Percentiles rank a stretch among this genome's conserved stretches.
Evolutionary conservation across 2,888 invertebrate genomes (phyloP).

Genomic region (Megamerina dolium): DNA sequence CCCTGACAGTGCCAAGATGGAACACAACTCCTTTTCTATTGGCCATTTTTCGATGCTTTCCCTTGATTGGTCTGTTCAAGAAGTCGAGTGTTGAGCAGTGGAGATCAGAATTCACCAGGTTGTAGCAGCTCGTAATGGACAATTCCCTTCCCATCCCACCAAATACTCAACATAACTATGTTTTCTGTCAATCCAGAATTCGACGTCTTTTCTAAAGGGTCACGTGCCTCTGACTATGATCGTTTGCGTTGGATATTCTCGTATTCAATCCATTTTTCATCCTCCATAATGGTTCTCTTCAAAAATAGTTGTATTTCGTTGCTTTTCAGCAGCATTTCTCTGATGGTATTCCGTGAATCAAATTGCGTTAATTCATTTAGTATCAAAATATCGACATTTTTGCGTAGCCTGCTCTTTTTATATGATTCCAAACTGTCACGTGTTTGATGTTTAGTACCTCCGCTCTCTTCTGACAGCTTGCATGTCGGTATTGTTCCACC

Average conservation of each 20-base stretch:
- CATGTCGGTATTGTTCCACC: neutral
- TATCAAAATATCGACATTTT: neutral
- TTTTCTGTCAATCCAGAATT: neutral
- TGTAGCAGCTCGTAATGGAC: neutral
- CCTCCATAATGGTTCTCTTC: neutral
- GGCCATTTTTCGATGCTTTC: too few species aligned
- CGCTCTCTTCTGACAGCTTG: neutral
- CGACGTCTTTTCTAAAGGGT: neutral
- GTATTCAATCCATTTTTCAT: neutral
- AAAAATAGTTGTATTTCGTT: neutral
- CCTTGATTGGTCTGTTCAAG: too few species aligned
- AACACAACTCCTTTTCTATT: too few species aligned
- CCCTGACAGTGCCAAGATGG: too few species aligned
- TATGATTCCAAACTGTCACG: neutral
- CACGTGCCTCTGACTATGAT: neutral
- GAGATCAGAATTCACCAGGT: too few species aligned
- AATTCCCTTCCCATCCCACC: neutral
- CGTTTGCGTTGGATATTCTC: too few species aligned
- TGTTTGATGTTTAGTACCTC: neutral
- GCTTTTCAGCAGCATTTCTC: neutral
- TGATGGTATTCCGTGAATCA: neutral
- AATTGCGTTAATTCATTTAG: neutral
- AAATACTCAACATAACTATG: neutral
- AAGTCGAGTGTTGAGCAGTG: too few species aligned
- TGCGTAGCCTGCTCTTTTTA: neutral